phyloP scores from a whole-genome alignment of 2,113 vertebrate species.

The Albula goreensis region DNA sequence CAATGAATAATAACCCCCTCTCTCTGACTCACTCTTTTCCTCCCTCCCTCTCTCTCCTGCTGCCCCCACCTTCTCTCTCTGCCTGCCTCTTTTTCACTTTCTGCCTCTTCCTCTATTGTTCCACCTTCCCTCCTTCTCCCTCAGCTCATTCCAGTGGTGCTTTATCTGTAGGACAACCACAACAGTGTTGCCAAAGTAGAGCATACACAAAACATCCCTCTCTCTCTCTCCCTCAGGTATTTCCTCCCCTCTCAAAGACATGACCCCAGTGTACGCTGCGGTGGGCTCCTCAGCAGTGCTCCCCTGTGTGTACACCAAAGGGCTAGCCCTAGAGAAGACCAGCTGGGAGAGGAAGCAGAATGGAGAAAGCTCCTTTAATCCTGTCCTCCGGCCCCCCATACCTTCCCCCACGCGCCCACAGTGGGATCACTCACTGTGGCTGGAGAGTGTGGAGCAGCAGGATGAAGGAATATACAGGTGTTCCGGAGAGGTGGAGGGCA shows the following conservation, averaged over 20 bases:
- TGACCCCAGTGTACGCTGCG: slow-evolving; percentile 51
- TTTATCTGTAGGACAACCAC: no score
- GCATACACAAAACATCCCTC: background rate
- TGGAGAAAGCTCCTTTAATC: background rate
- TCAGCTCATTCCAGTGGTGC: no score
- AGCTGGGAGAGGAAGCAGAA: slow-evolving; percentile 49
- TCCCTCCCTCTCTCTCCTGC: background rate
- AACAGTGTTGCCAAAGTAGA: no score
- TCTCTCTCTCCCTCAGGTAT: slow-evolving; percentile 56
- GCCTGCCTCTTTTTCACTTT: no score
- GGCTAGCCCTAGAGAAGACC: slow-evolving; percentile 5
- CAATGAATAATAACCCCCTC: background rate
- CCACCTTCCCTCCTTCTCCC: background rate
- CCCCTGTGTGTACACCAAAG: slow-evolving; percentile 64
- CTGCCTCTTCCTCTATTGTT: no score
- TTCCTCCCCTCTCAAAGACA: slow-evolving; percentile 44
- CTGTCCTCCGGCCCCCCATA: background rate
- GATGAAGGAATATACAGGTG: slow-evolving; percentile 66
- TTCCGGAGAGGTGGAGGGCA: slow-evolving; percentile 35
- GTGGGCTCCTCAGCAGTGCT: slow-evolving; percentile 58
- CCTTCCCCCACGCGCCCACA: background rate
- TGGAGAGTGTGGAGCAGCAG: slow-evolving; percentile 49
- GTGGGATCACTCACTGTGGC: slow-evolving; percentile 46
- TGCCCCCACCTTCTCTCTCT: no score
- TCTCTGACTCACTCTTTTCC: background rate